These are phyloP conservation scores for Mesodorylaimus sp. DNA, from an alignment of 2,888 invertebrate genomes.

Conservation along the genomic window DNA sequence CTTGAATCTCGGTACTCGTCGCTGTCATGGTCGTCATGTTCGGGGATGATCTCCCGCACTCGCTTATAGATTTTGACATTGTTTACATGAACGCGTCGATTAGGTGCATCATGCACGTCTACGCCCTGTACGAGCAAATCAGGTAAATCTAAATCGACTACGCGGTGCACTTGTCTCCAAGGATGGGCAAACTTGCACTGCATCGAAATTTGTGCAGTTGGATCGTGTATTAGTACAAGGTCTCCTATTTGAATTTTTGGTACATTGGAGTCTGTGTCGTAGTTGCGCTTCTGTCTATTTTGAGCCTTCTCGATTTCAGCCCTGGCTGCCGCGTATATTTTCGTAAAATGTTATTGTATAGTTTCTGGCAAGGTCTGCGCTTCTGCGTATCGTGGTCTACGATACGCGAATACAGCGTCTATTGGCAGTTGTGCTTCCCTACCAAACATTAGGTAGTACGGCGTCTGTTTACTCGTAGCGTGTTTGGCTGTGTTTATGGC, in stretches of 20 bases:
- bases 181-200: background rate
- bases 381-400: background rate
- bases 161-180: background rate
- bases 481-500: conserved; percentile 16
- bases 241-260: background rate
- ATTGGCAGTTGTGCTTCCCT: conserved; percentile 14
- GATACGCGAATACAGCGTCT: conserved; percentile 5
- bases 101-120: too few relatives aligned
- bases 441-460: conserved; percentile 13
- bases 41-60: too few relatives aligned
- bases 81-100: too few relatives aligned
- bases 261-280: background rate
- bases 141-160: conserved; percentile 1
- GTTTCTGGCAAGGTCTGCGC: background rate
- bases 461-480: conserved; percentile 13
- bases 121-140: too few relatives aligned
- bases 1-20: too few relatives aligned
- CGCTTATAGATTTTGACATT: too few relatives aligned
- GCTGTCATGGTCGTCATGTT: too few relatives aligned
- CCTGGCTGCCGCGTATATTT: background rate
- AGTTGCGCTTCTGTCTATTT: background rate
- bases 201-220: background rate
- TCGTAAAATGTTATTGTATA: background rate
- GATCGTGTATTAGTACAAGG: background rate
- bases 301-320: background rate